These are phyloP conservation scores for Scleropages formosus DNA, from an alignment of 2,797 vertebrate species.

Conservation along the genomic window DNA sequence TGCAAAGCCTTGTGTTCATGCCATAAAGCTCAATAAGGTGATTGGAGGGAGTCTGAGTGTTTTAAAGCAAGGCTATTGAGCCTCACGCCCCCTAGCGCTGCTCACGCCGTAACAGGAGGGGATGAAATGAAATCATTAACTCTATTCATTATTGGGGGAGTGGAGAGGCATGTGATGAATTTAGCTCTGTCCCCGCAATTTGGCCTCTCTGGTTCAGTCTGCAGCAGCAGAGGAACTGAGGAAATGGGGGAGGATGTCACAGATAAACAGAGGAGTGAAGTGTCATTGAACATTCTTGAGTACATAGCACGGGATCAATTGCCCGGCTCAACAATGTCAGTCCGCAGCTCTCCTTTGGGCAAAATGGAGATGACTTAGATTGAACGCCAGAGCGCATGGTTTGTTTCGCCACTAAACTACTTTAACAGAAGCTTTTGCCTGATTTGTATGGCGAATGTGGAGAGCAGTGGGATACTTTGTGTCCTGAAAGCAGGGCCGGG, in stretches of 20 bases:
- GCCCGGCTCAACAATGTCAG: conserved; percentile 9
- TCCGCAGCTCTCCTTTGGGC: not conserved
- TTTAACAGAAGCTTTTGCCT: too few species aligned
- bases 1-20: not conserved
- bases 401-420: not conserved
- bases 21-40: not conserved
- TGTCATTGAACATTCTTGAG: conserved; percentile 20
- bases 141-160: conserved; percentile 13
- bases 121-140: conserved; percentile 5
- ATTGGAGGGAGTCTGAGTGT: not conserved
- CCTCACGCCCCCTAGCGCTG: not conserved
- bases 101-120: not conserved
- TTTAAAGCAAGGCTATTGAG: not conserved
- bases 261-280: not conserved
- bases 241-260: not conserved
- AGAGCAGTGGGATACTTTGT: not conserved
- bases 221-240: not conserved
- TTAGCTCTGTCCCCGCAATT: not conserved
- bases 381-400: not conserved
- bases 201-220: not conserved
- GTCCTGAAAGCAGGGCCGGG: not conserved
- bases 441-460: not conserved
- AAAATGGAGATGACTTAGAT: not conserved
- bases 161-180: conserved; percentile 20
- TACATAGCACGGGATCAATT: conserved; percentile 23